These are phyloP conservation scores for Onthophagus taurus DNA, from an alignment of 1,140 invertebrate species.

Conservation along the genomic window DNA sequence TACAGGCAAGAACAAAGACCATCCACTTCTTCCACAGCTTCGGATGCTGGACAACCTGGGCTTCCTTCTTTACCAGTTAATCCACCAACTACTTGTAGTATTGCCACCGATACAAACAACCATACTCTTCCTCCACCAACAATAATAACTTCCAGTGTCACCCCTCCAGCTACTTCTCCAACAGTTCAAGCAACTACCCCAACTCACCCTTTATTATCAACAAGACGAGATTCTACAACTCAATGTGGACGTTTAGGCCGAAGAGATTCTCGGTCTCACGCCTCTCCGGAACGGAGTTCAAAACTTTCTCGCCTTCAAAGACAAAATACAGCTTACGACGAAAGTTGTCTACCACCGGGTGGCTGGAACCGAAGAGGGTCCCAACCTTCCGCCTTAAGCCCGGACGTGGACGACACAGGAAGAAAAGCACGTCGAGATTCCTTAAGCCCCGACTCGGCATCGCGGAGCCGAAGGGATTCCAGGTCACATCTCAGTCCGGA, in stretches of 20 bases:
- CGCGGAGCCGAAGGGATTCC: constrained; percentile 58
- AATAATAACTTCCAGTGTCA: constrained; percentile 70
- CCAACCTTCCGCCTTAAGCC: constrained; percentile 68
- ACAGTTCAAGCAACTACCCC: constrained; percentile 44
- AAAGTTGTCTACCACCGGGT: constrained; percentile 61
- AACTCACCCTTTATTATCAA: constrained; percentile 51
- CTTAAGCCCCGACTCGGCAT: constrained; percentile 78
- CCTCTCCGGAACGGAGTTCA: constrained; percentile 54
- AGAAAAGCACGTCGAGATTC: constrained; percentile 71
- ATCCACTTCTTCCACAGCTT: constrained; percentile 66
- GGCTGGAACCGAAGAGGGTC: constrained; percentile 55
- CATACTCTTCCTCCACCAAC: constrained; percentile 63
- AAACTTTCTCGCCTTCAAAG: constrained; percentile 65
- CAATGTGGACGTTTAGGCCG: constrained; percentile 58
- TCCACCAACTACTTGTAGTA: constrained; percentile 13
- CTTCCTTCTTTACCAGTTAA: constrained; percentile 13
- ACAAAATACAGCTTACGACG: constrained; percentile 82
- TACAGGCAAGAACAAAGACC: constrained; percentile 58
- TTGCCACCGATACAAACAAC: constrained; percentile 42
- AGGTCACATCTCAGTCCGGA: constrained; percentile 71
- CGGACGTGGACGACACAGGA: constrained; percentile 53
- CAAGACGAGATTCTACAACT: constrained; percentile 71
- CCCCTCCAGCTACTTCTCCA: constrained; percentile 62
- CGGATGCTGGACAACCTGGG: constrained; percentile 48
- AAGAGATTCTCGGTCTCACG: constrained; percentile 53